Evolutionary conservation across 2,797 vertebrate species (phyloP).

Genomic region (Astyanax mexicanus): DNA sequence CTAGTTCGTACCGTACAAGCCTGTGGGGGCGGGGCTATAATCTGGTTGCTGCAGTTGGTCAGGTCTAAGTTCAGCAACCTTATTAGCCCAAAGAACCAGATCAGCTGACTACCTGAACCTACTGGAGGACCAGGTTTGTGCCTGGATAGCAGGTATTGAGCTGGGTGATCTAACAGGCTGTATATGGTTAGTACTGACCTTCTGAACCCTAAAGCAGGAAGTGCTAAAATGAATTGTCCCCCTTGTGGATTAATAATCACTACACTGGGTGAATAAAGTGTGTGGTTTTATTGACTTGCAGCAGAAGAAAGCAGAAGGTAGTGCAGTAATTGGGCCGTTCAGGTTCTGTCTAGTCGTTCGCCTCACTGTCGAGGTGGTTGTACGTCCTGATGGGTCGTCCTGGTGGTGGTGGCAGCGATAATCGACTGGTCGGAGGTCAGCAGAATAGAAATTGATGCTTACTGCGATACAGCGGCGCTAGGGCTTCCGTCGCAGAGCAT

Average conservation of each 20-base stretch:
- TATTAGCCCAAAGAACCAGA: too few species aligned
- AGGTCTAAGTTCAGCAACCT: too few species aligned
- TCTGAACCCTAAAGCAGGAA: background rate
- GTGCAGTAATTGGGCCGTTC: conserved; percentile 6
- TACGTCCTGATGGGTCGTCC: too few species aligned
- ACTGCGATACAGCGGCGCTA: conserved; percentile 21
- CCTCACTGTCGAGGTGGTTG: too few species aligned
- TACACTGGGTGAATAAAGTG: too few species aligned
- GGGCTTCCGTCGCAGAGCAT: conserved; percentile 30
- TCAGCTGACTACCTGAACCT: too few species aligned
- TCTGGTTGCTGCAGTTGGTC: too few species aligned
- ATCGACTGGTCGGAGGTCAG: conserved; percentile 44
- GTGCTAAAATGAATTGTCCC: background rate
- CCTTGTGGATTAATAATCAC: background rate
- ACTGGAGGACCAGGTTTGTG: too few species aligned
- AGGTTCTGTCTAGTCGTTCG: too few species aligned
- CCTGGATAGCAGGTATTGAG: too few species aligned
- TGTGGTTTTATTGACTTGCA: conserved; percentile 6
- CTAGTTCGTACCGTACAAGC: too few species aligned
- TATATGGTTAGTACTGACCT: background rate
- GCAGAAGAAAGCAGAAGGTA: background rate
- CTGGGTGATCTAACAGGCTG: background rate
- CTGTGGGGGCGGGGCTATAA: too few species aligned
- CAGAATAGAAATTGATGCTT: conserved; percentile 42
- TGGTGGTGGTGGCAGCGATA: conserved; percentile 27